phyloP scores from a whole-genome alignment of 2,797 vertebrate genomes.

The Allobates femoralis region DNA sequence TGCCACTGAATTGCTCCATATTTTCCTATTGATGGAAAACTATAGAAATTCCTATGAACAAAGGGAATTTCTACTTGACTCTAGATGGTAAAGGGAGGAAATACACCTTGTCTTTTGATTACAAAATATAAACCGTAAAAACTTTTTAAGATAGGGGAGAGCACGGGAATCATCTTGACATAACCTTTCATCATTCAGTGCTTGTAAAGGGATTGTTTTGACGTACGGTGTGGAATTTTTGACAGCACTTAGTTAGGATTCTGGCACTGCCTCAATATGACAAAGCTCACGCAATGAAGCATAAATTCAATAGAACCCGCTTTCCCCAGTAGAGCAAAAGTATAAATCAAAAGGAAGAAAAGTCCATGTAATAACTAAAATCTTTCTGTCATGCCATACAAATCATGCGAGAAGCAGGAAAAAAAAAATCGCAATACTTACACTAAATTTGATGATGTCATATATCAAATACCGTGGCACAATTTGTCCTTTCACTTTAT shows the following conservation, averaged over 20 bases:
- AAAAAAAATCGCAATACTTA: slow-evolving; percentile 79
- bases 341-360: slow-evolving; percentile 36
- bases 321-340: slow-evolving; percentile 24
- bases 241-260: slow-evolving; percentile 46
- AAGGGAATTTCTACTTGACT: neutral
- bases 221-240: slow-evolving; percentile 41
- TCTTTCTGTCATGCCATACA: neutral
- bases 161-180: slow-evolving; percentile 23
- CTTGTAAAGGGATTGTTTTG: slow-evolving; percentile 49
- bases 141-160: neutral
- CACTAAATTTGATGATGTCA: slow-evolving; percentile 97
- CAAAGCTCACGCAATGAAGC: slow-evolving; percentile 31
- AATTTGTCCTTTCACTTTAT: slow-evolving; percentile 95
- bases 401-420: neutral
- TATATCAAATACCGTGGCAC: slow-evolving; percentile 98
- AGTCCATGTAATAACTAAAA: slow-evolving; percentile 9
- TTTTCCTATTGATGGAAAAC: too few relatives aligned
- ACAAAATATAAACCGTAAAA: neutral
- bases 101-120: neutral
- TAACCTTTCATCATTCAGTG: slow-evolving; percentile 51
- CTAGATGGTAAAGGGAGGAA: neutral
- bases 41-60: neutral
- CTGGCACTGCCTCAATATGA: slow-evolving; percentile 37
- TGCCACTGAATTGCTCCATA: neutral
- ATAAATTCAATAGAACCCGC: slow-evolving; percentile 43